A percentile compares a stretch with the other conserved stretches of the same genome.
Conservation (phyloP, 1,140 invertebrate species). For the Wiebesia pumilae region DNA sequence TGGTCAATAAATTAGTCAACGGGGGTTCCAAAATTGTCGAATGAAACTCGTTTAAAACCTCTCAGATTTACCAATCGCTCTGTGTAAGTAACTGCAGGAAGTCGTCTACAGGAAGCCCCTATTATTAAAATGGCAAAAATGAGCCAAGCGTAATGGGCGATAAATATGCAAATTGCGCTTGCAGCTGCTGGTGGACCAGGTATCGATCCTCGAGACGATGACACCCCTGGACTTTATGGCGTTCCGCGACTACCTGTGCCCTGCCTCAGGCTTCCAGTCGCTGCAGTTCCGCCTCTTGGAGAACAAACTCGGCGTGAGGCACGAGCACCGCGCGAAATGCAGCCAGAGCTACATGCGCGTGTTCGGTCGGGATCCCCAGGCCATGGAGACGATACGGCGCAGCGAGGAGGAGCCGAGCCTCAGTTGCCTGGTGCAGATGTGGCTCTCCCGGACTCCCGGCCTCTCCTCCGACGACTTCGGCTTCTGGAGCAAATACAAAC, state of each 20-base stretch:
- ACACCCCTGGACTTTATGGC: conserved; percentile 98
- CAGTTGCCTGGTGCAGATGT: conserved; percentile 88
- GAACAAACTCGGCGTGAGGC: conserved; percentile 95
- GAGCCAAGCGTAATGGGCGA: no score
- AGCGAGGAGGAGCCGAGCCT: conserved; percentile 92
- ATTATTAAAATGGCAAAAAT: no score
- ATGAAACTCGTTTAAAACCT: no score
- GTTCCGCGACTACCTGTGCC: conserved; percentile 92
- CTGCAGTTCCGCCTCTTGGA: conserved; percentile 96
- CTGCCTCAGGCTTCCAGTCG: conserved; percentile 98
- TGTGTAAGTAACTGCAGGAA: no score
- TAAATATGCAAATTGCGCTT: conserved; percentile 21
- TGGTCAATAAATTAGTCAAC: no score
- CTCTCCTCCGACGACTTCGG: conserved; percentile 88
- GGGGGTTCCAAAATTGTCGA: no score
- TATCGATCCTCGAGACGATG: conserved; percentile 98
- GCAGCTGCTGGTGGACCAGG: conserved; percentile 96
- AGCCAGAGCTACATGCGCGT: conserved; percentile 94
- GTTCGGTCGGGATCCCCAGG: conserved; percentile 86
- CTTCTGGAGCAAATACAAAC: conserved; percentile 94
- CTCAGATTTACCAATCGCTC: no score
- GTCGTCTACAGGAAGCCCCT: no score
- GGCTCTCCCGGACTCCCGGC: conserved; percentile 96
- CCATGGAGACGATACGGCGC: conserved; percentile 82
- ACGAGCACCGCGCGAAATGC: conserved; percentile 92